Evolutionary conservation across 2,797 vertebrate species (phyloP).

Genomic region (Urosaurus nigricauda): DNA sequence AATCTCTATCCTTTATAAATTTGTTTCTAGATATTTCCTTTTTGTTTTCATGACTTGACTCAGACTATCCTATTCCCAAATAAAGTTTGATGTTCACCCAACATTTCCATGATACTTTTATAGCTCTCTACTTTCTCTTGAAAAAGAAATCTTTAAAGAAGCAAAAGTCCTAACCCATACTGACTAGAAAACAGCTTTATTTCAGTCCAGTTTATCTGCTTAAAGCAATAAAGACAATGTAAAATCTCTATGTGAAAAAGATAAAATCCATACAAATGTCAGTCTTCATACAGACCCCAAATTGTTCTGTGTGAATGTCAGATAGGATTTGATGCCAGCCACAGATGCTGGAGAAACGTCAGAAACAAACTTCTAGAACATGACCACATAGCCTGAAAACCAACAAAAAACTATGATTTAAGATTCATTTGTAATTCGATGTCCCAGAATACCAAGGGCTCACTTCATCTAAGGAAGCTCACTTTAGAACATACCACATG

Average conservation of each 20-base stretch:
- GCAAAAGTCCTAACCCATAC: neutral
- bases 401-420: neutral
- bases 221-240: neutral
- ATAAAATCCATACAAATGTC: neutral
- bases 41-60: neutral
- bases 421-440: conserved; percentile 20
- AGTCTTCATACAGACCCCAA: neutral
- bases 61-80: neutral
- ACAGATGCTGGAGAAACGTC: too few species aligned
- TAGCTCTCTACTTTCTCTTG: neutral
- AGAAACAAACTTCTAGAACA: too few species aligned
- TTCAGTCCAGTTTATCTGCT: neutral
- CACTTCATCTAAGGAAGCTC: conserved; percentile 30
- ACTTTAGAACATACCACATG: conserved; percentile 15
- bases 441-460: conserved; percentile 30
- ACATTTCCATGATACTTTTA: neutral
- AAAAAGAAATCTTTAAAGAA: neutral
- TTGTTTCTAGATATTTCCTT: neutral
- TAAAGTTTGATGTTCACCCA: neutral
- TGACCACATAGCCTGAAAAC: too few species aligned
- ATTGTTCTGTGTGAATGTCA: rapidly evolving
- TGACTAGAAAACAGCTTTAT: neutral
- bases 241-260: neutral
- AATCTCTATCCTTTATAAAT: neutral
- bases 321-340: neutral